Base-by-base conservation (phyloP, 2,113 vertebrate genomes). In the Cisticola juncidis region DNA sequence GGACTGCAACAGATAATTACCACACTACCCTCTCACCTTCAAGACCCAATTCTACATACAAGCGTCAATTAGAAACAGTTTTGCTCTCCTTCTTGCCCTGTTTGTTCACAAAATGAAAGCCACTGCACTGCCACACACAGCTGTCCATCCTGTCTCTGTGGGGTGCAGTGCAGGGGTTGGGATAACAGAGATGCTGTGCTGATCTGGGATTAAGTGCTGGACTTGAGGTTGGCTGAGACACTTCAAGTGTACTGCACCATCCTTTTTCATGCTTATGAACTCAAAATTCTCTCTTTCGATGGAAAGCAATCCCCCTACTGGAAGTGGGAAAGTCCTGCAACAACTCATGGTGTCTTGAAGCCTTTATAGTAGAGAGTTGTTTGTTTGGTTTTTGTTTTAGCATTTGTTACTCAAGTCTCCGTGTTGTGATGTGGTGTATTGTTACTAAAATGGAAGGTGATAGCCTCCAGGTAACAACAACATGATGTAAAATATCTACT, bases 51-150 rank as follows among this genome's bases (percentile, higher is more conserved):
- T 92, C 81, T 36, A 58, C 29, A 17, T 42, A 33, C 5, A 69
- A 29, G 36, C 82, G 70, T 85, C 81, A 95, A 71, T 92, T 80
- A 82, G 54, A 90, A 93, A 68, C 69, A 82, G 66, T 72, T 93
- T 93, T 74, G 2, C 45, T 71, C 44, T 85, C 25, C 9, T 25
- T 57, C 47, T 90, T 70, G 36, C 21, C 19, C 54, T 8, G 20
- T 71, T 85, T 94, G 38, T 65, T 65, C 38, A 56, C 26, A 44
- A 61, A 83, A 68, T 47, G 20, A 96, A 94, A 86, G 20, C 10
- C n/a, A 35, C 40, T 4, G 1, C 1, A 4, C 17, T 40, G 24
- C 17, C 9, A 64, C 76, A 45, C n/a, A 45, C 13, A 50, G 23
- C 45, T 70, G 5, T 42, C 33, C 4, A 2, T 69, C 31, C 40